These are phyloP conservation scores for Alligator sinensis DNA, from an alignment of 2,113 vertebrate species.

Conservation along the genomic window DNA sequence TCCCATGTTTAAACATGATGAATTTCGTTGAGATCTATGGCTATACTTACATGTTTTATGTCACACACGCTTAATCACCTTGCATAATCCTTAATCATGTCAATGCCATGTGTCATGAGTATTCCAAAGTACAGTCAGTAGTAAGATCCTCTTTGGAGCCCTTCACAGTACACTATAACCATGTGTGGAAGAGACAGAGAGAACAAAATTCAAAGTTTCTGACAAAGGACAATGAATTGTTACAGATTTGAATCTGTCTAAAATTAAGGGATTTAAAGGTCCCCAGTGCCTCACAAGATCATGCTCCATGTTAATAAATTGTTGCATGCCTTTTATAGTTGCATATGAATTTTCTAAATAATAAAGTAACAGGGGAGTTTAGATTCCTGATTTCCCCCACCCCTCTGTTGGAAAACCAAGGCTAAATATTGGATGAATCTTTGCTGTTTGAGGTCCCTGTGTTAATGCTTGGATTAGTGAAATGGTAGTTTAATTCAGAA, in stretches of 20 bases:
- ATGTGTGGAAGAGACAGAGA: conserved; percentile 27
- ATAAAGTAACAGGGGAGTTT: conserved; percentile 51
- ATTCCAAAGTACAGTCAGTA: neutral
- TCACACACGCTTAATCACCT: neutral
- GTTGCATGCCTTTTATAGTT: conserved; percentile 38
- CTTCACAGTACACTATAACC: conserved; percentile 29
- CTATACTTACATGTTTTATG: neutral
- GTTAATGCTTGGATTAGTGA: neutral
- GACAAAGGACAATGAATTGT: conserved; percentile 65
- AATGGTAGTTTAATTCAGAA: rapidly evolving
- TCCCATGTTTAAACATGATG: neutral
- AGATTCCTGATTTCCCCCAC: conserved; percentile 6
- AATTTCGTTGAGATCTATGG: neutral
- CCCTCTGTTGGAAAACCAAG: conserved; percentile 32
- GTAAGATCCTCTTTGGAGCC: neutral
- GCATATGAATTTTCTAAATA: conserved; percentile 52
- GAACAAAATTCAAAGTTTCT: conserved; percentile 31
- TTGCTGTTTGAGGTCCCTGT: conserved; percentile 42
- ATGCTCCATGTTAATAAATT: conserved; percentile 50
- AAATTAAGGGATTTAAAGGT: neutral
- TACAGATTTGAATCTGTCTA: neutral
- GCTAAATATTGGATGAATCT: neutral
- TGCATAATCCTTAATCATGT: neutral
- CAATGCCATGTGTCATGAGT: neutral
- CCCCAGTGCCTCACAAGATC: conserved; percentile 52